These are phyloP conservation scores for Lordiphosa fenestrarum DNA, from an alignment of 2,888 invertebrate species.

Conservation along the genomic window DNA sequence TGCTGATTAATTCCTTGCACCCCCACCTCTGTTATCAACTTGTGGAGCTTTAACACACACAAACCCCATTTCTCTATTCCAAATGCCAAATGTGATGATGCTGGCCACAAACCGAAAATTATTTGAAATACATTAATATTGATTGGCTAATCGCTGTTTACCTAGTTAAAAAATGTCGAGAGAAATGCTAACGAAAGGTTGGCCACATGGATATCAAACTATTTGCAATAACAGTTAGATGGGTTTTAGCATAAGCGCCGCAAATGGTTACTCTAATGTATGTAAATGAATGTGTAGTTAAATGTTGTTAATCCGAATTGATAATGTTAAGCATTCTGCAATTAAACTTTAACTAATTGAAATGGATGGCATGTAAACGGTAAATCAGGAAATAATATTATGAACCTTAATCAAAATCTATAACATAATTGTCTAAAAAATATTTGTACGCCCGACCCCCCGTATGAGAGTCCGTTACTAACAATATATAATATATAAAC, in stretches of 20 bases:
- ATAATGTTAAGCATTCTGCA: constrained; percentile 26
- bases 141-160: constrained; percentile 34
- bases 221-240: constrained; percentile 7
- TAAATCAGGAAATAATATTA: constrained; percentile 38
- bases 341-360: constrained; percentile 16
- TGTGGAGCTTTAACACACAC: too few relatives aligned
- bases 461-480: constrained; percentile 9
- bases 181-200: constrained; percentile 12
- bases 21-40: too few relatives aligned
- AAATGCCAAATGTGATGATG: background rate
- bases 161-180: constrained; percentile 39
- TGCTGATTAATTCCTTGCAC: too few relatives aligned
- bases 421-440: constrained; percentile 32
- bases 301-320: constrained; percentile 32
- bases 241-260: background rate
- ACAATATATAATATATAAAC: too few relatives aligned
- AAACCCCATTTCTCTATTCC: too few relatives aligned
- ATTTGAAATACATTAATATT: background rate
- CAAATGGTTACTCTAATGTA: constrained; percentile 6
- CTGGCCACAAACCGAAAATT: constrained; percentile 2
- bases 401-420: constrained; percentile 47
- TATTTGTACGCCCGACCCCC: constrained; percentile 30
- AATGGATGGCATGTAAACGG: constrained; percentile 26
- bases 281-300: constrained; percentile 36
- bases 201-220: background rate